Conservation (phyloP, 2,113 vertebrate genomes). For the Xenopus laevis region DNA sequence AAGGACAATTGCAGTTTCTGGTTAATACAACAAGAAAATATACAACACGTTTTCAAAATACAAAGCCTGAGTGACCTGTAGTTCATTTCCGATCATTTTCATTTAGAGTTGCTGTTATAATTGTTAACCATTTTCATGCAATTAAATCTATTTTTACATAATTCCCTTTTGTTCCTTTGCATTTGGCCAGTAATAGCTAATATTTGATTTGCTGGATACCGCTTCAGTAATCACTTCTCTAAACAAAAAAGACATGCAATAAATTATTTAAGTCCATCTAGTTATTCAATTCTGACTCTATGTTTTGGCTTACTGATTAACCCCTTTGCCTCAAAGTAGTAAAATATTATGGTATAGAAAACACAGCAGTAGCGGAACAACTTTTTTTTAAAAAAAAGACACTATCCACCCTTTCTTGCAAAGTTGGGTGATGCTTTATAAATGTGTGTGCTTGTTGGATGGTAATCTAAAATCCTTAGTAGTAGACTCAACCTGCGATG, state of each 20-base stretch:
- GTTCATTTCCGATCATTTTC: conserved; percentile 6
- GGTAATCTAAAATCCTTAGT: not conserved
- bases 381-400: not conserved
- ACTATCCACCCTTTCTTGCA: not conserved
- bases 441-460: conserved; percentile 11
- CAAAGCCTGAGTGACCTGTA: conserved; percentile 6
- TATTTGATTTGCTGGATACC: conserved; percentile 55
- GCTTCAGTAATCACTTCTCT: conserved; percentile 55
- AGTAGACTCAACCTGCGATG: conserved; percentile 36
- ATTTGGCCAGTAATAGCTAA: conserved; percentile 58
- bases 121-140: conserved; percentile 48
- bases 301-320: conserved; percentile 24
- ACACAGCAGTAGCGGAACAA: not conserved
- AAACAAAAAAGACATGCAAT: conserved; percentile 62
- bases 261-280: conserved; percentile 57
- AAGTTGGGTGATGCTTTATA: conserved; percentile 7
- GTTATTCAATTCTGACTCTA: not conserved
- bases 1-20: not conserved
- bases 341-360: not conserved
- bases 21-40: too few relatives aligned
- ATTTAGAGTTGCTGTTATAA: conserved; percentile 36
- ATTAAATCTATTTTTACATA: conserved; percentile 47
- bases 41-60: not conserved
- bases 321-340: conserved; percentile 38
- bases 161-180: conserved; percentile 52